Evolutionary conservation across 2,113 vertebrate species (phyloP).

Genomic region (Caranx melampygus): DNA sequence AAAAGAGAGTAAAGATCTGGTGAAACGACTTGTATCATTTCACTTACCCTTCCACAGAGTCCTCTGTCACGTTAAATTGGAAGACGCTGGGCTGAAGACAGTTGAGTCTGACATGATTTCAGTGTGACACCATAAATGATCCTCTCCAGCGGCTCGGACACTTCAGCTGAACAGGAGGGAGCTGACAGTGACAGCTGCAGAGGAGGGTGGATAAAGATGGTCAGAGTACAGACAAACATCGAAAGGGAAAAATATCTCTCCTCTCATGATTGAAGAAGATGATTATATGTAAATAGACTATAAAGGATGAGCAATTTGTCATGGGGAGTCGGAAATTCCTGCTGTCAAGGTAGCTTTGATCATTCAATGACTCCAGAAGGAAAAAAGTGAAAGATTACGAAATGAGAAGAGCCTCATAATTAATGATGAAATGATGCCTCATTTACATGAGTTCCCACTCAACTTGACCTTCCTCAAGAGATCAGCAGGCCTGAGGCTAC

Average conservation of each 20-base stretch:
- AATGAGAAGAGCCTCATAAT: conserved; percentile 12
- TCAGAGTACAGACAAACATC: conserved; percentile 2
- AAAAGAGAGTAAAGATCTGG: not conserved
- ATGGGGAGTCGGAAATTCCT: not conserved
- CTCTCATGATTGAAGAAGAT: not conserved
- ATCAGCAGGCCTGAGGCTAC: not conserved
- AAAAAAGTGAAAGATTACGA: not conserved
- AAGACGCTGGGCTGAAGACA: conserved; percentile 22
- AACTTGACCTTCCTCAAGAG: not conserved
- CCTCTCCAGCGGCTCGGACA: conserved; percentile 27
- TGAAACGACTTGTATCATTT: not conserved
- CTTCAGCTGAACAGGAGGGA: conserved; percentile 7
- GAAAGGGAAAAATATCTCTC: not conserved
- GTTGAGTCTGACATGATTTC: conserved; percentile 31
- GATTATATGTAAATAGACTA: conserved; percentile 14
- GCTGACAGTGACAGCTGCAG: conserved; percentile 20
- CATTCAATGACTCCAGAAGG: not conserved
- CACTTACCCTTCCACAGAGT: conserved; percentile 26
- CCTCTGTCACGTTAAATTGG: not conserved
- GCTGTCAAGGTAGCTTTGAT: conserved; percentile 26
- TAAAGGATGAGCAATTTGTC: not conserved
- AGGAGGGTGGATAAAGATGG: conserved; percentile 26
- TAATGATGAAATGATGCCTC: not conserved
- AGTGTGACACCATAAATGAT: conserved; percentile 59
- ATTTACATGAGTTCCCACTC: not conserved